Evolutionary conservation across 53 echinoderm and acorn worm genomes (phyloP).

Genomic region (Arbacia lixula): DNA sequence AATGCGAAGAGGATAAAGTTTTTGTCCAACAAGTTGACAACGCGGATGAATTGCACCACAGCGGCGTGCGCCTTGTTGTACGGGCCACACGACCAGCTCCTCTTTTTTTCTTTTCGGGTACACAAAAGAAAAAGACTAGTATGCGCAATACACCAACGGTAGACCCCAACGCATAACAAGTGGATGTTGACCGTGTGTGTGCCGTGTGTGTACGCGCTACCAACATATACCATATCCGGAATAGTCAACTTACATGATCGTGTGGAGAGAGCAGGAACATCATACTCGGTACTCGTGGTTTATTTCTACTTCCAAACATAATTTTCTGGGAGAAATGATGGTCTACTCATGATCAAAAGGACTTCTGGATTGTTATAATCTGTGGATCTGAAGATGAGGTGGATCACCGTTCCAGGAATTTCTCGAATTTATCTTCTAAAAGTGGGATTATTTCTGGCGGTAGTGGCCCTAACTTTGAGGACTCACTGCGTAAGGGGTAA

Average conservation of each 20-base stretch:
- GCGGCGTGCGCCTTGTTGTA: slow-evolving; percentile 41
- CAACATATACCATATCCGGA: slow-evolving; percentile 8
- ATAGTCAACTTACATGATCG: slow-evolving; percentile 24
- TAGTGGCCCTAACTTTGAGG: slow-evolving; percentile 43
- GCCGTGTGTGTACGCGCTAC: slow-evolving; percentile 2
- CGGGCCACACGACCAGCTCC: slow-evolving; percentile 39
- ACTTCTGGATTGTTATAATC: slow-evolving; percentile 34
- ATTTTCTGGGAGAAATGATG: slow-evolving; percentile 30
- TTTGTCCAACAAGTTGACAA: slow-evolving; percentile 50
- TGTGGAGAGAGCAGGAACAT: slow-evolving; percentile 27
- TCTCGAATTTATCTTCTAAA: slow-evolving; percentile 27
- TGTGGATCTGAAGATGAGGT: slow-evolving; percentile 38
- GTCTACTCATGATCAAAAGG: slow-evolving; percentile 15
- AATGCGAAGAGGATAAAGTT: slow-evolving; percentile 5
- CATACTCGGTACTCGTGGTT: neutral
- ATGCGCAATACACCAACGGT: slow-evolving; percentile 33
- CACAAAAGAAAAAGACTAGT: slow-evolving; percentile 35
- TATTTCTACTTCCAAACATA: neutral
- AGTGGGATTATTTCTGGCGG: slow-evolving; percentile 55
- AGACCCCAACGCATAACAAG: slow-evolving; percentile 29
- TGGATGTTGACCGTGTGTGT: slow-evolving; percentile 36
- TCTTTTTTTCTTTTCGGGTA: slow-evolving; percentile 25
- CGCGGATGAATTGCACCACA: slow-evolving; percentile 21
- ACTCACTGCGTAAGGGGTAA: slow-evolving; percentile 5
- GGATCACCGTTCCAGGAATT: slow-evolving; percentile 37